Conservation (phyloP, 2,113 vertebrate species). For the Semicossyphus pulcher region DNA sequence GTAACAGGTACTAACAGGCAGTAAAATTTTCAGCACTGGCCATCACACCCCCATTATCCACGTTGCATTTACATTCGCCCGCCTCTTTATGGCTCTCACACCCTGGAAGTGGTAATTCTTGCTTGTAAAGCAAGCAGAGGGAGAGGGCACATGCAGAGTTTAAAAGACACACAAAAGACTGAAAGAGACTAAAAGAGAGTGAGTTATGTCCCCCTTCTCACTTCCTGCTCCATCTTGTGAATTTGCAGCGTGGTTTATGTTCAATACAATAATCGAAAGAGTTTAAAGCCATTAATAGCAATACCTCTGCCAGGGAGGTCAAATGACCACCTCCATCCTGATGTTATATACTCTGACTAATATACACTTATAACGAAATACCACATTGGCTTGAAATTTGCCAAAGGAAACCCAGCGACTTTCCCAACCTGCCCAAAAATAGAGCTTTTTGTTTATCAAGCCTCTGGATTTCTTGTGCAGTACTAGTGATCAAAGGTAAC, state of each 20-base stretch:
- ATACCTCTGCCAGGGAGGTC: not conserved
- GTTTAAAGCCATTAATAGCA: not conserved
- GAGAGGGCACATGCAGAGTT: conserved; percentile 22
- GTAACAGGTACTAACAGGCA: conserved; percentile 54
- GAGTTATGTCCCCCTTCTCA: conserved; percentile 24
- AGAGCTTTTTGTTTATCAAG: too few species aligned
- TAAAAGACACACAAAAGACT: conserved; percentile 51
- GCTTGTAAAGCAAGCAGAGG: conserved; percentile 44
- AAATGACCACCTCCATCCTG: not conserved
- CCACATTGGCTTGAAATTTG: not conserved
- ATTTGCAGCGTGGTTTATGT: conserved; percentile 11
- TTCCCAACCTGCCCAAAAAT: not conserved
- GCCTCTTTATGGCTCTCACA: conserved; percentile 38
- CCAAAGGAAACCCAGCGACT: not conserved
- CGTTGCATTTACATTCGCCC: conserved; percentile 45
- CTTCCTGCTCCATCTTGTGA: not conserved
- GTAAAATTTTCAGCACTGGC: conserved; percentile 49
- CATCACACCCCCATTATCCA: conserved; percentile 55
- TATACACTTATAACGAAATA: not conserved
- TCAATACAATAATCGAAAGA: conserved; percentile 5
- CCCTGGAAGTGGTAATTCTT: conserved; percentile 53
- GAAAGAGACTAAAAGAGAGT: not conserved
- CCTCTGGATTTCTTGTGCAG: too few species aligned
- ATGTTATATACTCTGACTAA: conserved; percentile 1
- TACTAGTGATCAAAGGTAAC: too few species aligned